Conservation (phyloP, 2,113 vertebrate genomes). For the Etheostoma cragini region DNA sequence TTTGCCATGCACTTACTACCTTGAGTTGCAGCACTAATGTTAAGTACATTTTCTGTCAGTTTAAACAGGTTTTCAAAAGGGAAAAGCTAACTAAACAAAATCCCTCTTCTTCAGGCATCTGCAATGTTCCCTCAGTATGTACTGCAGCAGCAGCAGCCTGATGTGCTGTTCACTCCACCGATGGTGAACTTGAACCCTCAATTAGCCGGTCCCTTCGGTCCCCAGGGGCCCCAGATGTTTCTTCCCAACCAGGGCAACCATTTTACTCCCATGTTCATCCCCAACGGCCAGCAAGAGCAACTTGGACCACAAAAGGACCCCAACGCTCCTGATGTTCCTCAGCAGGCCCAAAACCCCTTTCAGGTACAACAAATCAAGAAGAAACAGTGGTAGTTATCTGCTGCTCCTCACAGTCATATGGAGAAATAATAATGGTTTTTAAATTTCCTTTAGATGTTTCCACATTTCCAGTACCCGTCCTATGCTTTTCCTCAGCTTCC, state of each 20-base stretch:
- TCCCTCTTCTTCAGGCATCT: constrained; percentile 55
- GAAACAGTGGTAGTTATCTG: neutral
- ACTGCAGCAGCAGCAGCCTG: constrained; percentile 79
- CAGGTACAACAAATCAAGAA: constrained; percentile 68
- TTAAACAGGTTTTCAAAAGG: neutral
- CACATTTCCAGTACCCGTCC: constrained; percentile 73
- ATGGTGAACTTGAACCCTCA: constrained; percentile 81
- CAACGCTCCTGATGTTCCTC: constrained; percentile 61
- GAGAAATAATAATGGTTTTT: neutral
- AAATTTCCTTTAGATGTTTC: constrained; percentile 67
- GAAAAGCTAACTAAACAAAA: neutral
- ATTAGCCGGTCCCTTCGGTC: constrained; percentile 69
- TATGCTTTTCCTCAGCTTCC: constrained; percentile 73
- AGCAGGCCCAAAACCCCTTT: constrained; percentile 72
- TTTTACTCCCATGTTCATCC: constrained; percentile 62
- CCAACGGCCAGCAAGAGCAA: constrained; percentile 80
- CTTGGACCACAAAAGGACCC: constrained; percentile 65
- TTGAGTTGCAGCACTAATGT: neutral
- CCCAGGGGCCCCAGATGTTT: constrained; percentile 74
- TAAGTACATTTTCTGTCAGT: neutral
- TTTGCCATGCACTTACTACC: neutral
- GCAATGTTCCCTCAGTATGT: constrained; percentile 76
- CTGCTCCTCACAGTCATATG: neutral
- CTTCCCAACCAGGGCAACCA: constrained; percentile 79
- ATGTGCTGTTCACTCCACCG: constrained; percentile 78